Evolutionary conservation across 2,888 invertebrate genomes (phyloP), one percentile per base, ranked within the genome.

Genomic region (Capitulum mitella): DNA sequence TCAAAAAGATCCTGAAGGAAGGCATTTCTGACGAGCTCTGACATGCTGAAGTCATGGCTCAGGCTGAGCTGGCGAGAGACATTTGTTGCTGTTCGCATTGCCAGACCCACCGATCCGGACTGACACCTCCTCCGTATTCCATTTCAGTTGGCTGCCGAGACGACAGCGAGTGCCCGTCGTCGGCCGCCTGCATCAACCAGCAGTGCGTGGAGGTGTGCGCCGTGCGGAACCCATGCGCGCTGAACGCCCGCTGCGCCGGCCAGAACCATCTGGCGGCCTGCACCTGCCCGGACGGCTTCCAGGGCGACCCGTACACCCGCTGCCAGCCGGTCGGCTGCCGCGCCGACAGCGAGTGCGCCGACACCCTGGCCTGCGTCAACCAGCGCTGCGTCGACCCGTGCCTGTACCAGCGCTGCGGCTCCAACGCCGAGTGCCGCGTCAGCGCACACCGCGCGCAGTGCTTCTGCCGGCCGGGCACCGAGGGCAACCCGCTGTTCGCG

Each of bases 191-290:
- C 84, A 87, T 91, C 22, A 86, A 87, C 79, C 89, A 89, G 82
- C 91, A 90, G 82, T 94, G 94, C 84, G 87, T 89, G 80, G 89
- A 91, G 83, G 92, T 92, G n/a, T 85, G 93, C 84, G 86, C 92
- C 10, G 91, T 91, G 80, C 91, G 91, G 3, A 92, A 92, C 83
- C 89, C 90, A 14, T 95, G 95, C 84, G 91, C 93, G 0, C 87
- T 90, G 3, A 88, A 91, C 51, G 80, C 81, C 14, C 40, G 46
- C 54, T 83, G 81, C 77, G 75, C 54, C 51, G 82, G 82, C 37
- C 89, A 89, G 46, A 92, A 92, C 80, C 95, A 95, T 85, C 89
- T 89, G 81, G 92, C 93, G 1, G 89, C 91, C 19, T 95, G 95
- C 83, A 90, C 91, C 84, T 95, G 95, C 84, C 90, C 90, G 1